phyloP scores from a whole-genome alignment of 2,113 vertebrate species.

The Dipodomys spectabilis region DNA sequence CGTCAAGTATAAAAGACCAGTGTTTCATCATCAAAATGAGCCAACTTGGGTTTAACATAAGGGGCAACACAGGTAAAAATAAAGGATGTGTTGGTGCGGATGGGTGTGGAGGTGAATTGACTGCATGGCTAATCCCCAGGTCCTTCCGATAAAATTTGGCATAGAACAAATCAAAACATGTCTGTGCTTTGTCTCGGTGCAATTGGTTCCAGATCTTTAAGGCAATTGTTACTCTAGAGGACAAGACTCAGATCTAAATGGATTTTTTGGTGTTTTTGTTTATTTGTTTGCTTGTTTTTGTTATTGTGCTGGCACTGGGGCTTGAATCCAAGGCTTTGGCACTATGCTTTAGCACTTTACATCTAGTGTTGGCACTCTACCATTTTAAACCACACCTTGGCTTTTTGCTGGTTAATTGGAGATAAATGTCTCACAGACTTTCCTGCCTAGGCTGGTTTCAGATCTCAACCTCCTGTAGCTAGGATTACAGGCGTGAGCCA shows the following conservation, averaged over 20 bases:
- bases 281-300: no score
- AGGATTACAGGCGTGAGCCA: no score
- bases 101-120: not conserved
- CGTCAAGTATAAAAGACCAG: slow-evolving; percentile 59
- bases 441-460: no score
- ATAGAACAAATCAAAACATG: slow-evolving; percentile 3
- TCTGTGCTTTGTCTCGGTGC: not conserved
- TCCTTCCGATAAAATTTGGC: slow-evolving; percentile 29
- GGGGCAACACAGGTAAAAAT: slow-evolving; percentile 6
- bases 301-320: no score
- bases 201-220: slow-evolving; percentile 27
- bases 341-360: no score
- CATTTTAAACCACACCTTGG: no score
- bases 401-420: no score
- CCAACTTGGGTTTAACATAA: slow-evolving; percentile 18
- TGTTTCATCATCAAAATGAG: slow-evolving; percentile 48
- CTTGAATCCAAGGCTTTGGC: no score
- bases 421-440: no score
- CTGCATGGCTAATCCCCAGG: not conserved
- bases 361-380: no score
- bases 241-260: not conserved
- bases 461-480: no score
- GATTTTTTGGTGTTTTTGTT: not conserved
- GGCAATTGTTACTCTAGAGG: not conserved
- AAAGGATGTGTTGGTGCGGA: not conserved